Conservation (phyloP, 2,888 invertebrate genomes). For the Candidula unifasciata region DNA sequence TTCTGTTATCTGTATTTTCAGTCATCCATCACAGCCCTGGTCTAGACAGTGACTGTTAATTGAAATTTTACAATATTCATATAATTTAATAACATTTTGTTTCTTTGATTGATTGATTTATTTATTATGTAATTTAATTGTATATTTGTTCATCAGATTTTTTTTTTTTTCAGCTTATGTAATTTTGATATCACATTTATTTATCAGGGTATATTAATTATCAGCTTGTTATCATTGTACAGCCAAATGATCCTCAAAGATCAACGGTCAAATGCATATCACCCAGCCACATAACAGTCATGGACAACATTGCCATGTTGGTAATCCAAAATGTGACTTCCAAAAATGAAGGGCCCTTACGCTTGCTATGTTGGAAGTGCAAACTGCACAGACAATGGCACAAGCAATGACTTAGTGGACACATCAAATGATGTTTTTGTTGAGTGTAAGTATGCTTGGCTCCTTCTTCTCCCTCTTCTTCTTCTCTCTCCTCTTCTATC, state of each 20-base stretch:
- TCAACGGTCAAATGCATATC: neutral
- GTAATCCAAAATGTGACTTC: neutral
- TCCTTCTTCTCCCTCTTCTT: neutral
- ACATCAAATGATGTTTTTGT: neutral
- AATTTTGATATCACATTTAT: too few relatives aligned
- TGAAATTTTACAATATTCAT: too few relatives aligned
- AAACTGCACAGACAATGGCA: neutral
- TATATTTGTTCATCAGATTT: too few relatives aligned
- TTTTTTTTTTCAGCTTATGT: too few relatives aligned
- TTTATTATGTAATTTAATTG: too few relatives aligned
- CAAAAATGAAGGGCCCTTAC: neutral
- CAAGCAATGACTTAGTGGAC: neutral
- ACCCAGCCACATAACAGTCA: neutral
- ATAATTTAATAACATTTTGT: too few relatives aligned
- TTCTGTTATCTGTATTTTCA: too few relatives aligned
- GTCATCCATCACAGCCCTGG: too few relatives aligned
- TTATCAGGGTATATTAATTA: too few relatives aligned
- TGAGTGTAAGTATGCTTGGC: slow-evolving; percentile 4
- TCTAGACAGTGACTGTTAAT: too few relatives aligned
- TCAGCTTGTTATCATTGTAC: neutral
- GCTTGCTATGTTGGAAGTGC: neutral
- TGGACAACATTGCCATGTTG: neutral
- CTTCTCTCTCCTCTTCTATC: too few relatives aligned
- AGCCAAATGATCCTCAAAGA: neutral
- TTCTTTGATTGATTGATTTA: too few relatives aligned